Evolutionary conservation across 2,888 invertebrate genomes (phyloP).

Genomic region (Itoplectis maculator): DNA sequence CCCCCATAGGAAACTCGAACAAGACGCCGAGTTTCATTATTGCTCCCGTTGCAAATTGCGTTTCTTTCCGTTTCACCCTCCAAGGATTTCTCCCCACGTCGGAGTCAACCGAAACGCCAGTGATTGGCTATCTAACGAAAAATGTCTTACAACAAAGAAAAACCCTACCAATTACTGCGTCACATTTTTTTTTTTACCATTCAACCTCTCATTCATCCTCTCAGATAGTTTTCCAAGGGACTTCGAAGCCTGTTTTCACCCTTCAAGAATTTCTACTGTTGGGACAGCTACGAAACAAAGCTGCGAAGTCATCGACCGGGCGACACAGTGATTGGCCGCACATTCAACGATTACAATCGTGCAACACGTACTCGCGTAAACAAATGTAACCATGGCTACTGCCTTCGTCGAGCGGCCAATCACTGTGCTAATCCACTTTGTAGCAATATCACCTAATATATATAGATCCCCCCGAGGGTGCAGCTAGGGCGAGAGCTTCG

Average conservation of each 20-base stretch:
- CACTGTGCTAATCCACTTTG: not conserved
- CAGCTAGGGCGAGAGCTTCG: constrained; percentile 14
- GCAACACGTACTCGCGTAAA: not conserved
- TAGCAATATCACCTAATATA: constrained; percentile 27
- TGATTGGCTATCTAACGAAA: not conserved
- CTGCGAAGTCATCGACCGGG: not conserved
- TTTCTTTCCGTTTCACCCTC: constrained; percentile 60
- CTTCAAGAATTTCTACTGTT: not conserved
- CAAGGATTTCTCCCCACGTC: constrained; percentile 13
- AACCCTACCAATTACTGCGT: too few species aligned
- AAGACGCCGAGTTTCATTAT: constrained; percentile 34
- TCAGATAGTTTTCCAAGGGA: not conserved
- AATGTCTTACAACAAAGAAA: too few species aligned
- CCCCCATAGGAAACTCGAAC: not conserved
- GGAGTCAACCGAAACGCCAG: not conserved
- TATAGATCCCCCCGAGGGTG: constrained; percentile 22
- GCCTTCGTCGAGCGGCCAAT: constrained; percentile 17
- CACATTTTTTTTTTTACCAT: too few species aligned
- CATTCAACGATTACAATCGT: not conserved
- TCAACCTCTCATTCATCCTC: not conserved
- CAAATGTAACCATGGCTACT: constrained; percentile 18
- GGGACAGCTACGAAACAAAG: not conserved
- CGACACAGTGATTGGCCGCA: not conserved
- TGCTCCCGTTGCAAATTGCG: constrained; percentile 71
- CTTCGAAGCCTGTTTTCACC: not conserved